These are phyloP conservation scores for Eublepharis macularius DNA, from an alignment of 2,113 vertebrate genomes.

Conservation along the genomic window DNA sequence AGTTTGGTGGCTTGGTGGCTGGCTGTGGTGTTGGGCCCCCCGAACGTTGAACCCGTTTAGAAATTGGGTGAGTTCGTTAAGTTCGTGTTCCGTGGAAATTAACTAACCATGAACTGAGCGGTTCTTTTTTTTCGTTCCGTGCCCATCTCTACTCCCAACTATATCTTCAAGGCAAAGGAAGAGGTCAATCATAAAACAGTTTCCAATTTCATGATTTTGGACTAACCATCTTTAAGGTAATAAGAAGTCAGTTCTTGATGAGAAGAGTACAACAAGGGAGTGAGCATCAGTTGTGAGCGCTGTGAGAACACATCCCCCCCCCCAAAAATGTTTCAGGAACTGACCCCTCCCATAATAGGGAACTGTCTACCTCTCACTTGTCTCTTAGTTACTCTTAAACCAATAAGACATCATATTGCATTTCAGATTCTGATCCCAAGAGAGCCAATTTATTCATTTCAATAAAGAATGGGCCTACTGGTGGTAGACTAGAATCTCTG, in stretches of 20 bases:
- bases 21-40: no score
- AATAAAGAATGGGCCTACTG: background rate
- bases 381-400: background rate
- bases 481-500: background rate
- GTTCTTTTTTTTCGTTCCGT: no score
- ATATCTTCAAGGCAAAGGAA: background rate
- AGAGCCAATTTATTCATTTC: background rate
- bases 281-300: no score
- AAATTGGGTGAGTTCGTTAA: no score
- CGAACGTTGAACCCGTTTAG: no score
- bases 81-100: no score
- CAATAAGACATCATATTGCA: background rate
- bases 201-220: background rate
- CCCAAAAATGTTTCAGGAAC: background rate
- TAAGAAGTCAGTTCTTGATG: background rate
- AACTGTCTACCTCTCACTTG: background rate
- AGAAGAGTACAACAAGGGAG: background rate
- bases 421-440: background rate
- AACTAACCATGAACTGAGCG: no score
- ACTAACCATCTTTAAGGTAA: background rate
- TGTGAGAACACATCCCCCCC: background rate
- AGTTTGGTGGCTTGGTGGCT: no score
- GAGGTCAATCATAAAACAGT: background rate
- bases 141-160: no score
- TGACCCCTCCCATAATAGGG: background rate